Conservation (phyloP, 2,113 vertebrate genomes). For the Hippocampus mohnikei region DNA sequence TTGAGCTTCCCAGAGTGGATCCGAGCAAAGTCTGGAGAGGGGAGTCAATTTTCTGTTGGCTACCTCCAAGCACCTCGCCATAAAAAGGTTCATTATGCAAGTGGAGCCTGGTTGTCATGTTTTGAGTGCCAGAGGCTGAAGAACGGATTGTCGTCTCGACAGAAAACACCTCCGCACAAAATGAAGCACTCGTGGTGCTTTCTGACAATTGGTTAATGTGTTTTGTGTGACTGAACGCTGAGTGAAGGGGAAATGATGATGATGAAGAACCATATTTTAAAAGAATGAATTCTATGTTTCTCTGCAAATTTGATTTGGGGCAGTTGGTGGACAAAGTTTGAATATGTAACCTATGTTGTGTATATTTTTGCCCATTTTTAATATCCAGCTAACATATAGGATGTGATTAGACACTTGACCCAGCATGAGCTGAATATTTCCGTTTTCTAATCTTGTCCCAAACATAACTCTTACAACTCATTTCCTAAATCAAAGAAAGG, state of each 20-base stretch:
- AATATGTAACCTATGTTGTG: too few relatives aligned
- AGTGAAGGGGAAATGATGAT: too few relatives aligned
- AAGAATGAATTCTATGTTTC: too few relatives aligned
- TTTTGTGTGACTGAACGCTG: not conserved
- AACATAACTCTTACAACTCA: not conserved
- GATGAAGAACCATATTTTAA: too few relatives aligned
- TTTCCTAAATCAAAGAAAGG: conserved; percentile 40
- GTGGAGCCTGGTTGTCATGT: not conserved
- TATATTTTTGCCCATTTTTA: too few relatives aligned
- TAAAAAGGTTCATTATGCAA: conserved; percentile 40
- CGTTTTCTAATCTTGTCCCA: not conserved
- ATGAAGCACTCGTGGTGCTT: conserved; percentile 11
- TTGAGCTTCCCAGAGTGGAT: not conserved
- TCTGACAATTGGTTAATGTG: not conserved
- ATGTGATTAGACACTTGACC: too few relatives aligned
- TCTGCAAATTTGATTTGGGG: too few relatives aligned
- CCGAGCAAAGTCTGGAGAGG: conserved; percentile 1
- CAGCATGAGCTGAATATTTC: too few relatives aligned
- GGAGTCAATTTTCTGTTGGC: conserved; percentile 10
- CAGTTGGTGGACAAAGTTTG: too few relatives aligned
- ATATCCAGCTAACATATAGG: too few relatives aligned
- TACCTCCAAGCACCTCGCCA: not conserved
- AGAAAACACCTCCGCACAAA: conserved; percentile 12
- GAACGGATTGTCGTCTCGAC: conserved; percentile 7
- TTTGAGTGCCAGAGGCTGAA: conserved; percentile 5